Evolutionary conservation across 1,140 invertebrate genomes (phyloP).

Genomic region (Epicauta chinensis): DNA sequence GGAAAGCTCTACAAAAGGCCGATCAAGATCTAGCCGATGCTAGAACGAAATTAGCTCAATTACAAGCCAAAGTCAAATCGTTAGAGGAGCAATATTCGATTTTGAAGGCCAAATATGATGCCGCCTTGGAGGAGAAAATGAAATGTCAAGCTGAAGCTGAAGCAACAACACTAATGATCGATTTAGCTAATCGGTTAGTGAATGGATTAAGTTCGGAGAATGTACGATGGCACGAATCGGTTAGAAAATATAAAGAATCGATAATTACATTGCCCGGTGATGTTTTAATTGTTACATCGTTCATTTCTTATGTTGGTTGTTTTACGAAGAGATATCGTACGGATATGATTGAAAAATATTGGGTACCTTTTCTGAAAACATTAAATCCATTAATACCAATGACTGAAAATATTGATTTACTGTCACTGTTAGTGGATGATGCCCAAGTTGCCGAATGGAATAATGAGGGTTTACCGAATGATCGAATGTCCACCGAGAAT

Average conservation of each 20-base stretch:
- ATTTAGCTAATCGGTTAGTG: conserved; percentile 86
- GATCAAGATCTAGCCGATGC: conserved; percentile 78
- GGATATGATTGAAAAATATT: conserved; percentile 74
- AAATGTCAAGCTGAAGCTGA: conserved; percentile 84
- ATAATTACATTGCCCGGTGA: conserved; percentile 82
- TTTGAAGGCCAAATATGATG: conserved; percentile 74
- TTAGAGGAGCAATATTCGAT: conserved; percentile 63
- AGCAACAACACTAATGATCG: conserved; percentile 74
- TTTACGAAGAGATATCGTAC: conserved; percentile 81
- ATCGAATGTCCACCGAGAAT: conserved; percentile 92
- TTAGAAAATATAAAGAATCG: conserved; percentile 45
- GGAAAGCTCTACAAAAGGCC: conserved; percentile 68
- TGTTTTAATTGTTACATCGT: conserved; percentile 83
- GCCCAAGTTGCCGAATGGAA: conserved; percentile 89
- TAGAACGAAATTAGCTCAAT: conserved; percentile 63
- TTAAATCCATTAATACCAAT: conserved; percentile 64
- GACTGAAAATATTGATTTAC: conserved; percentile 70
- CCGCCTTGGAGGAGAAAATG: conserved; percentile 78
- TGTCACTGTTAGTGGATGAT: conserved; percentile 82
- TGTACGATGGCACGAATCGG: conserved; percentile 54
- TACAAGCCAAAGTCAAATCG: conserved; percentile 37
- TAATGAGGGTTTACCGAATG: conserved; percentile 87
- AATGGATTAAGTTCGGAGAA: conserved; percentile 91
- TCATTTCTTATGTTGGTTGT: conserved; percentile 92
- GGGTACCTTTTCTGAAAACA: conserved; percentile 65